Evolutionary conservation across 2,888 invertebrate species (phyloP), one percentile per base, ranked within the genome.

Genomic region (Boloria euphrosyne): DNA sequence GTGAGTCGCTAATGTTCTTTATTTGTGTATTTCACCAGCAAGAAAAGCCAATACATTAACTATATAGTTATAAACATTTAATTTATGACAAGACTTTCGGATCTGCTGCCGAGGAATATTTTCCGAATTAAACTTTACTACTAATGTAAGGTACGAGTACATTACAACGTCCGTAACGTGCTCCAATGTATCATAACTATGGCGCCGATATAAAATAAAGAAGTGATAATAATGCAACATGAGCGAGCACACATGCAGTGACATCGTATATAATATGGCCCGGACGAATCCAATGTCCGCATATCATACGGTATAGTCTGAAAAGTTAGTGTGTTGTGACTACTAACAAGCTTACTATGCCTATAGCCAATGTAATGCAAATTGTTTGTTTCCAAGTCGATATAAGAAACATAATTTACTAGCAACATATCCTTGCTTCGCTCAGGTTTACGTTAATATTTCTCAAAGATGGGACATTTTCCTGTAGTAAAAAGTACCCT

Each of bases 211-310:
- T 46, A 22, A 57, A 22, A n/a, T 46, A 13, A 38, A 18, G 17
- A 55, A 44, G 57, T 57, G 22, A 46, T 57, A 57, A 46, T 57
- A 46, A n/a, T 57, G 57, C 44, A 22, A 57, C 57, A 57, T 46
- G 57, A 57, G 57, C 44, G 22, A 57, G 44, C 27, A 44, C 22
- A 22, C 46, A 57, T 57, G 46, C n/a, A 57, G 27, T 57, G 57
- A n/a, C 46, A 46, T 57, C 46, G 46, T 22, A 46, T 44, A 57
- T n/a, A 44, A 46, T 46, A 57, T 46, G 57, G 46, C 57, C 57
- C 57, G 57, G 46, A 57, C 57, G 46, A 57, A 22, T 57, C 57
- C 46, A 46, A 57, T 57, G 57, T 57, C 57, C 57, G 57, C 57
- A n/a, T 57, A 46, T 57, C 57, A 57, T 46, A 5, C 46, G 16